phyloP scores from a whole-genome alignment of 1,140 invertebrate species.

The Zaprionus vittiger region DNA sequence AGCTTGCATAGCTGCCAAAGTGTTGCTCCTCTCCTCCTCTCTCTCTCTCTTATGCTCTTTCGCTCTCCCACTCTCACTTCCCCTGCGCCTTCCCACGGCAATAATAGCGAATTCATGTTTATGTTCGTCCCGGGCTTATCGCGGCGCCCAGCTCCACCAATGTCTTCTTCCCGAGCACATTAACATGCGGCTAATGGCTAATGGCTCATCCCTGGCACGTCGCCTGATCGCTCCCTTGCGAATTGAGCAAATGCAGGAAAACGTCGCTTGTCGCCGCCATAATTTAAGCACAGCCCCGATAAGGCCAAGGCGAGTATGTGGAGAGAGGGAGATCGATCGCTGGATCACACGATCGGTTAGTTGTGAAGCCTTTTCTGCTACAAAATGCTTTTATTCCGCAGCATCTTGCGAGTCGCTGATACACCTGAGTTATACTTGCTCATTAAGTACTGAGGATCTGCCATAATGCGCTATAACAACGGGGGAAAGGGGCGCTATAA shows the following conservation, averaged over 20 bases:
- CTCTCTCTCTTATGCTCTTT: neutral
- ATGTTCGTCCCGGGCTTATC: conserved; percentile 41
- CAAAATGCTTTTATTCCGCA: conserved; percentile 4
- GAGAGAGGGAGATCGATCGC: neutral
- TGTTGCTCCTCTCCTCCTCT: conserved; percentile 5
- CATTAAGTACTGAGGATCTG: neutral
- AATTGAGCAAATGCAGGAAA: conserved; percentile 27
- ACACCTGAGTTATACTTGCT: neutral
- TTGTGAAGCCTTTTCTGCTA: neutral
- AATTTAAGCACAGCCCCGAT: conserved; percentile 70
- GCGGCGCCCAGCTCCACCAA: conserved; percentile 11
- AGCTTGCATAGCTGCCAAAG: conserved; percentile 32
- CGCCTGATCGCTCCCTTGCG: conserved; percentile 19
- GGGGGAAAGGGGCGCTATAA: too few species aligned
- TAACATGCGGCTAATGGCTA: conserved; percentile 74
- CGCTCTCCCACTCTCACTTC: neutral
- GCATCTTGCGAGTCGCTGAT: neutral
- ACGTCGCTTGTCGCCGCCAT: conserved; percentile 58
- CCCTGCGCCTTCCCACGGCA: conserved; percentile 29
- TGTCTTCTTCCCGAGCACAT: conserved; percentile 33
- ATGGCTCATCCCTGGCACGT: conserved; percentile 72
- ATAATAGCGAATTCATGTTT: conserved; percentile 79
- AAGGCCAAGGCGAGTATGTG: conserved; percentile 25
- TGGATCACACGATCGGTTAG: neutral
- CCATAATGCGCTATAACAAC: too few species aligned